phyloP scores from a whole-genome alignment of 2,797 vertebrate genomes.

The Apogon talboti region DNA sequence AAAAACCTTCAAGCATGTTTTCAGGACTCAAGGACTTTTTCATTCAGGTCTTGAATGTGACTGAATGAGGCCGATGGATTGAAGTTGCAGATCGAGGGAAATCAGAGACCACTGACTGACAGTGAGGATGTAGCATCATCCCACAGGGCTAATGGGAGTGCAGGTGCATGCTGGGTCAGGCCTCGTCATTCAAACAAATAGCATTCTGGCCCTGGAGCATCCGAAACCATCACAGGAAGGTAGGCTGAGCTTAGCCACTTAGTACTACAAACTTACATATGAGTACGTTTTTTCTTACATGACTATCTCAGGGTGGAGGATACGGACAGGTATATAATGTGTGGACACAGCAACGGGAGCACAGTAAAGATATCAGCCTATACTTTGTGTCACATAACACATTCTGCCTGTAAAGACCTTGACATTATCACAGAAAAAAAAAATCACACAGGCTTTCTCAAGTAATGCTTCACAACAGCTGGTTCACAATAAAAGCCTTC shows the following conservation, averaged over 20 bases:
- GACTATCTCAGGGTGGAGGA: conserved; percentile 13
- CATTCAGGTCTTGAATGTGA: conserved; percentile 44
- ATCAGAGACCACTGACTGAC: conserved; percentile 51
- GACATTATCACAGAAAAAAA: no score
- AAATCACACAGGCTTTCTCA: no score
- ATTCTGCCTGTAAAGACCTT: no score
- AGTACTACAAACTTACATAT: conserved; percentile 30
- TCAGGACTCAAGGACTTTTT: conserved; percentile 25
- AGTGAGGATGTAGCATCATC: conserved; percentile 55
- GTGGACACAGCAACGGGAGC: not conserved
- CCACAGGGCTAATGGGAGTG: conserved; percentile 56
- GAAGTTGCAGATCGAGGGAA: conserved; percentile 60
- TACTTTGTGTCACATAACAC: no score
- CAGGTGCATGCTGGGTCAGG: conserved; percentile 67
- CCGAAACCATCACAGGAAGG: conserved; percentile 29
- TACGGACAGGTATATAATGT: conserved; percentile 10
- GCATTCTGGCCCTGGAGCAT: conserved; percentile 50
- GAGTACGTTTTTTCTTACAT: conserved; percentile 39
- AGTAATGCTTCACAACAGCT: no score
- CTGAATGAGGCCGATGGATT: conserved; percentile 71
- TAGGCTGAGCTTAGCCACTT: conserved; percentile 33
- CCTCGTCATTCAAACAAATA: conserved; percentile 54
- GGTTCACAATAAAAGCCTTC: no score
- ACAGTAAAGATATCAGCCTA: not conserved
- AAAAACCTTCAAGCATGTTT: conserved; percentile 27